These are phyloP conservation scores for Lepidostoma basale DNA, from an alignment of 1,140 invertebrate species.

Conservation along the genomic window DNA sequence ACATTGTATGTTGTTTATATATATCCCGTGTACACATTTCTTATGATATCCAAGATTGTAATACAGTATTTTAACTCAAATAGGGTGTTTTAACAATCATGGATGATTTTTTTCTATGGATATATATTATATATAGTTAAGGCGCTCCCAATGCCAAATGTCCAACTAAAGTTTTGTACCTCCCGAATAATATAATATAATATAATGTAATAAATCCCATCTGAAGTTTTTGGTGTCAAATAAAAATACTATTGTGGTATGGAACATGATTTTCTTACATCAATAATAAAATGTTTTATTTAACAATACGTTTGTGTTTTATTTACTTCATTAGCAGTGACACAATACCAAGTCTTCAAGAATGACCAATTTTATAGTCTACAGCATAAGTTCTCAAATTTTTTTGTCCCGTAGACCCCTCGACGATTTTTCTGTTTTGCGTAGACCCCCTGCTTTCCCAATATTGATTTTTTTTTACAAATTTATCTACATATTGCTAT, in stretches of 20 bases:
- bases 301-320: slow-evolving; percentile 3
- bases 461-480: too few relatives aligned
- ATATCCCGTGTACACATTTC: not conserved
- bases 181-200: too few relatives aligned
- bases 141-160: not conserved
- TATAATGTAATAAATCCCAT: slow-evolving; percentile 6
- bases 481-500: too few relatives aligned
- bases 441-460: too few relatives aligned
- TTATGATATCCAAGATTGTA: not conserved
- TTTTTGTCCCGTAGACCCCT: too few relatives aligned
- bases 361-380: too few relatives aligned
- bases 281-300: slow-evolving; percentile 35
- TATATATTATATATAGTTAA: not conserved
- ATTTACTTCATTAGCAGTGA: not conserved
- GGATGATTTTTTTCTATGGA: slow-evolving; percentile 7
- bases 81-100: not conserved
- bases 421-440: too few relatives aligned
- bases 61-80: not conserved
- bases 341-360: too few relatives aligned
- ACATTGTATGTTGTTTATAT: too few relatives aligned
- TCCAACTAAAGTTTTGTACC: slow-evolving; percentile 10
- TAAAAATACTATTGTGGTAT: slow-evolving; percentile 23
- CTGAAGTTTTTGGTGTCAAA: slow-evolving; percentile 20
- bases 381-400: too few relatives aligned
- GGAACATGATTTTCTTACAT: slow-evolving; percentile 29